These are phyloP conservation scores for Bujurquina vittata DNA, from an alignment of 2,113 vertebrate genomes.

Conservation along the genomic window DNA sequence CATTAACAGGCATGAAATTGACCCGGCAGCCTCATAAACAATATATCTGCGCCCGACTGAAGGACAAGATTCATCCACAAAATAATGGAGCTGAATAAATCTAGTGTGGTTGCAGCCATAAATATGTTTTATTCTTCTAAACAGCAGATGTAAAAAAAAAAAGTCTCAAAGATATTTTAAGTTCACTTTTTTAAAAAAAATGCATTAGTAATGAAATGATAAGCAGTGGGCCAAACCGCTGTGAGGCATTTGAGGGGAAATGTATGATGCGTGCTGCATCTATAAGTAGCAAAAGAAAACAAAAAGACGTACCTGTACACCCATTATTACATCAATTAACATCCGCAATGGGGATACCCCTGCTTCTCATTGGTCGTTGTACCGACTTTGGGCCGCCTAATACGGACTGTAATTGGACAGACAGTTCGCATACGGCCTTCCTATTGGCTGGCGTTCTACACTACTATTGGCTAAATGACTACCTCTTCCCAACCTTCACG, in stretches of 20 bases:
- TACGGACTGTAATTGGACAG: neutral
- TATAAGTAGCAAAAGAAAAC: no score
- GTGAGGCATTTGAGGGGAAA: no score
- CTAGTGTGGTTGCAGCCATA: neutral
- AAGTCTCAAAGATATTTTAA: neutral
- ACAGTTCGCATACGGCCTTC: accelerated
- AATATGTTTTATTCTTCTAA: neutral
- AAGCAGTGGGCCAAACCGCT: no score
- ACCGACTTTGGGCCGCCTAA: neutral
- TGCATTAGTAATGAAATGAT: neutral
- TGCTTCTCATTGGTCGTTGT: slow-evolving; percentile 19
- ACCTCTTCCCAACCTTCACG: accelerated
- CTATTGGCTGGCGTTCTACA: accelerated
- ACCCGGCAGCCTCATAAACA: neutral
- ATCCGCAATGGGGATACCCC: neutral
- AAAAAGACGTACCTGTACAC: no score
- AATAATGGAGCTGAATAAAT: neutral
- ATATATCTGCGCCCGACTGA: neutral
- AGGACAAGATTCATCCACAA: neutral
- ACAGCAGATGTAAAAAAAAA: neutral
- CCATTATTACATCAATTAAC: no score
- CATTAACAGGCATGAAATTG: neutral
- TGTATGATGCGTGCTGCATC: no score
- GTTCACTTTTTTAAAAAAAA: neutral
- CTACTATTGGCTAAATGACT: slow-evolving; percentile 17